Evolutionary conservation across 2,113 vertebrate species (phyloP).

Genomic region (Arvicanthis niloticus): DNA sequence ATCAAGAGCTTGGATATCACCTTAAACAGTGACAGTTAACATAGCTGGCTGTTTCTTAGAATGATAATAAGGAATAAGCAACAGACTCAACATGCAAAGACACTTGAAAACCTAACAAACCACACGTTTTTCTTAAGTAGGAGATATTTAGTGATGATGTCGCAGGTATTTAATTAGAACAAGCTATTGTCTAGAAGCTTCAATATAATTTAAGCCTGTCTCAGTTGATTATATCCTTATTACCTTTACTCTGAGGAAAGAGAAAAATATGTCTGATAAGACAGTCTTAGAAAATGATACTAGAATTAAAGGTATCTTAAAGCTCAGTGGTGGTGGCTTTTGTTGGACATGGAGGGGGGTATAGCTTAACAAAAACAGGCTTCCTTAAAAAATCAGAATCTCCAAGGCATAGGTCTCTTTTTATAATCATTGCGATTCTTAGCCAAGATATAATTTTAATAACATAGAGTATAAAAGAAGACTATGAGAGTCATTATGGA

Average conservation of each 20-base stretch:
- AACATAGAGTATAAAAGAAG: conserved; percentile 47
- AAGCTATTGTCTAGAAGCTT: neutral
- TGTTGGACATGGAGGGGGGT: neutral
- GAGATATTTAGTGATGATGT: neutral
- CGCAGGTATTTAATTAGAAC: conserved; percentile 30
- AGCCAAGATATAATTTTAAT: conserved; percentile 67
- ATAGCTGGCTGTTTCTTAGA: neutral
- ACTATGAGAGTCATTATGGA: neutral
- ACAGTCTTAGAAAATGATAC: neutral
- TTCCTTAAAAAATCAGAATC: conserved; percentile 68
- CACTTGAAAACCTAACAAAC: neutral
- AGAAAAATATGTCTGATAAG: neutral
- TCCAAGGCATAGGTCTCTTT: conserved; percentile 54
- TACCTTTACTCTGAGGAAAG: neutral
- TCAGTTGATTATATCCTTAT: neutral
- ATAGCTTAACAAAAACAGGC: conserved; percentile 45
- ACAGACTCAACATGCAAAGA: neutral
- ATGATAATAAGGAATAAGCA: neutral
- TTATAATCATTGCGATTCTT: conserved; percentile 57
- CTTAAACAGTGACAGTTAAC: neutral
- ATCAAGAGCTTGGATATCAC: neutral
- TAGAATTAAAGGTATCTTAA: neutral
- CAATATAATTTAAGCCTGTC: neutral
- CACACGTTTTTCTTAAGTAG: neutral
- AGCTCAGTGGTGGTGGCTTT: neutral